Conservation (phyloP, 1,140 invertebrate genomes). For the Andrena cerasifolii region DNA sequence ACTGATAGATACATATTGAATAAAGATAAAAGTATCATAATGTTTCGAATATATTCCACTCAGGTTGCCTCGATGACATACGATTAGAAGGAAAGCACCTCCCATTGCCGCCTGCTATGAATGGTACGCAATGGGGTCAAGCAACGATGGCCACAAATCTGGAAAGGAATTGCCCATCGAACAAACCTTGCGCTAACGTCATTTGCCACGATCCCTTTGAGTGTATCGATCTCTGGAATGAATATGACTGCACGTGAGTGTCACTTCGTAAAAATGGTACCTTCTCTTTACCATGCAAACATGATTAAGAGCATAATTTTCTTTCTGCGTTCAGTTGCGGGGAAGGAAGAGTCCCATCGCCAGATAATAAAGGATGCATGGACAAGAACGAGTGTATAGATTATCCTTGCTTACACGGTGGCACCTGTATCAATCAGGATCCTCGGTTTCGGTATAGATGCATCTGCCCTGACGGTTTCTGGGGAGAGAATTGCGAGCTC, state of each 20-base stretch:
- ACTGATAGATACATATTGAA: background rate
- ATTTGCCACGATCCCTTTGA: conserved; percentile 96
- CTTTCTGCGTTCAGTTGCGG: conserved; percentile 87
- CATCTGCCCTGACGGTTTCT: conserved; percentile 94
- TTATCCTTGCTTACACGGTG: conserved; percentile 95
- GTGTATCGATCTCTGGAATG: conserved; percentile 98
- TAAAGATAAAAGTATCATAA: background rate
- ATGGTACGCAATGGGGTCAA: conserved; percentile 96
- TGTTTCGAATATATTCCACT: background rate
- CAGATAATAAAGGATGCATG: conserved; percentile 94
- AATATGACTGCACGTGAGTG: conserved; percentile 98
- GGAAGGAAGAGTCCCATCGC: conserved; percentile 93
- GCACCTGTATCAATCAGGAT: conserved; percentile 94
- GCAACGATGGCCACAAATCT: conserved; percentile 95
- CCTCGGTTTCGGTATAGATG: conserved; percentile 91
- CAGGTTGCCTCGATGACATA: conserved; percentile 92
- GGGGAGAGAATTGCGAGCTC: conserved; percentile 96
- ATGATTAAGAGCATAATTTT: background rate
- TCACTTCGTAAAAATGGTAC: background rate
- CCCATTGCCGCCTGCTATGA: conserved; percentile 95
- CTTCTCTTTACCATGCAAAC: background rate
- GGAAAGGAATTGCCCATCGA: conserved; percentile 94
- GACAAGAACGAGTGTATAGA: conserved; percentile 97
- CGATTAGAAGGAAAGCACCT: conserved; percentile 95
- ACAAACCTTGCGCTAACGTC: conserved; percentile 96